phyloP scores from a whole-genome alignment of 2,113 vertebrate species.

The Cynopterus brachyotis region DNA sequence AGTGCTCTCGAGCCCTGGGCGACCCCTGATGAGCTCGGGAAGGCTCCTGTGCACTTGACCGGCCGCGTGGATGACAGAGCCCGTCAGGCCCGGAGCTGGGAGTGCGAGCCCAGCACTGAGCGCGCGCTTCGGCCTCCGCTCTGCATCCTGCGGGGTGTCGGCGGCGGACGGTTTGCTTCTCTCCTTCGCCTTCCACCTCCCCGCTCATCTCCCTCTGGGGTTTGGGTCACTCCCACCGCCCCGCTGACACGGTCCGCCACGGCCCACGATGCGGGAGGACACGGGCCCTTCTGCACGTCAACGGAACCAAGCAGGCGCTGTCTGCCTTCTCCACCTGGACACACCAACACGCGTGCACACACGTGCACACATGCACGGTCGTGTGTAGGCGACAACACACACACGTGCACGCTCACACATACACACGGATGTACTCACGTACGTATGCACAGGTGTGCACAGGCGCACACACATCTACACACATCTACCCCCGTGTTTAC shows the following conservation, averaged over 20 bases:
- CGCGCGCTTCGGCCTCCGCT: rapidly evolving
- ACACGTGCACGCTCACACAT: too few relatives aligned
- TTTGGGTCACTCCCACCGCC: background rate
- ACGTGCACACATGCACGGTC: background rate
- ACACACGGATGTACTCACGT: background rate
- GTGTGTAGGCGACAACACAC: rapidly evolving
- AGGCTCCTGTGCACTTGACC: background rate
- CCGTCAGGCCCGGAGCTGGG: too few relatives aligned
- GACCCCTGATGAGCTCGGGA: background rate
- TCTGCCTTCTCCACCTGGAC: rapidly evolving
- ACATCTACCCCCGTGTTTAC: too few relatives aligned
- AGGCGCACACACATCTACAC: rapidly evolving
- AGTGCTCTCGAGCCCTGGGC: background rate
- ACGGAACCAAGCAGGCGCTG: background rate
- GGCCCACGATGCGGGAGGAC: rapidly evolving
- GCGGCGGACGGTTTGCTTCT: too few relatives aligned
- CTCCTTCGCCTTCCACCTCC: background rate
- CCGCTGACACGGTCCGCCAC: background rate
- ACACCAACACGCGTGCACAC: too few relatives aligned
- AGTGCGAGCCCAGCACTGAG: rapidly evolving
- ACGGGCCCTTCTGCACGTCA: background rate
- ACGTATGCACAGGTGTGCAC: rapidly evolving
- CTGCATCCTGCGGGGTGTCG: background rate
- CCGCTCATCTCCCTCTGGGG: background rate
- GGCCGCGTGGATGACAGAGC: background rate